phyloP scores from a whole-genome alignment of 2,797 vertebrate genomes.

The Melanotaenia parkinsoni region DNA sequence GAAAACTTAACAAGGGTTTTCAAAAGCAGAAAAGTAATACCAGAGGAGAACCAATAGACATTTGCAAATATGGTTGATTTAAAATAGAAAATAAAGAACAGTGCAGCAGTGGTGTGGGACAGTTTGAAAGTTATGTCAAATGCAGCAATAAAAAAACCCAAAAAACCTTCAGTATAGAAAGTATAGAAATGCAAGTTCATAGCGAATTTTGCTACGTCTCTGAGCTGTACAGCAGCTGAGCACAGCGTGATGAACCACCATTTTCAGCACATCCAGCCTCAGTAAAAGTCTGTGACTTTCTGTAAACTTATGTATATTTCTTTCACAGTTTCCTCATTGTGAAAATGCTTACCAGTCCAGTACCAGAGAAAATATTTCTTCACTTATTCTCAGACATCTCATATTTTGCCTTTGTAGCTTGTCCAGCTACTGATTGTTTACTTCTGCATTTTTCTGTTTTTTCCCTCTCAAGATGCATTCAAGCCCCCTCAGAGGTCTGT shows the following conservation, averaged over 20 bases:
- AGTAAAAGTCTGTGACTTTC: background rate
- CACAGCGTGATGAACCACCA: background rate
- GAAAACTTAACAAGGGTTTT: background rate
- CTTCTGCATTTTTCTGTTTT: constrained; percentile 12
- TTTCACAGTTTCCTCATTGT: background rate
- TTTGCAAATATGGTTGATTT: background rate
- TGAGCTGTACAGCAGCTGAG: background rate
- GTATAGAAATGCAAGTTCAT: background rate
- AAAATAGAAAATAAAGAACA: background rate
- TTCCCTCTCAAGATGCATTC: constrained; percentile 87
- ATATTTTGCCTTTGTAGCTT: background rate
- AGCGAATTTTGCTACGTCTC: background rate
- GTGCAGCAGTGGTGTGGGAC: background rate
- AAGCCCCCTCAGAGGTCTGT: constrained; percentile 93
- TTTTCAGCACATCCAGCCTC: background rate
- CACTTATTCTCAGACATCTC: background rate
- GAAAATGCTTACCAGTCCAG: constrained; percentile 9
- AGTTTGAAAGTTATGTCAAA: background rate
- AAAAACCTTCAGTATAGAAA: background rate
- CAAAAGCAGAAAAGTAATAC: background rate
- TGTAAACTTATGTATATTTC: background rate
- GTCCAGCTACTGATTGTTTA: background rate
- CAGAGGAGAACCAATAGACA: background rate
- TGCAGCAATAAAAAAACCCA: background rate
- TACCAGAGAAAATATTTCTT: constrained; percentile 50